phyloP scores from a whole-genome alignment of 2,113 vertebrate genomes.

The Donacobius atricapilla region DNA sequence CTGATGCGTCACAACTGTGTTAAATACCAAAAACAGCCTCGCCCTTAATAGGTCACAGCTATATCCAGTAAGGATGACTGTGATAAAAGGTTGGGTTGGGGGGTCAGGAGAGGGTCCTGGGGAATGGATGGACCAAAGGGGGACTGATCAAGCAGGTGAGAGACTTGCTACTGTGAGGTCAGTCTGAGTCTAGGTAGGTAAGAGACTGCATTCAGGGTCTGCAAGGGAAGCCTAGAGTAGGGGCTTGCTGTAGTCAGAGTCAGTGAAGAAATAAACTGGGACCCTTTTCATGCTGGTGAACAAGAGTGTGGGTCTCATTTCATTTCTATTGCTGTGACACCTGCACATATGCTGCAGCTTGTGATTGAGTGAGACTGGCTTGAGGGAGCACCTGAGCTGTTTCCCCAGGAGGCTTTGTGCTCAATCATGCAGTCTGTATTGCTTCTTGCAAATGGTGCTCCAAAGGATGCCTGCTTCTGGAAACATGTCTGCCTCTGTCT shows the following conservation, averaged over 20 bases:
- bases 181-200: not conserved
- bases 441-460: not conserved
- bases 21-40: not conserved
- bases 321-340: not conserved
- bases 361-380: not conserved
- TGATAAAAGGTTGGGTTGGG: not conserved
- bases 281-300: not conserved
- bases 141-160: too few relatives aligned
- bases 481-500: fast-evolving
- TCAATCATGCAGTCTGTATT: not conserved
- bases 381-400: not conserved
- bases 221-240: not conserved
- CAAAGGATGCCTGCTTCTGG: not conserved
- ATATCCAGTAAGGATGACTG: not conserved
- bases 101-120: too few relatives aligned
- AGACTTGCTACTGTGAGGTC: not conserved
- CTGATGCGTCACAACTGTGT: not conserved
- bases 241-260: not conserved
- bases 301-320: not conserved
- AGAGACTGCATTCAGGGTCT: not conserved
- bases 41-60: not conserved
- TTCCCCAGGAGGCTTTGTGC: not conserved
- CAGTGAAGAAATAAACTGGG: not conserved
- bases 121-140: too few relatives aligned
- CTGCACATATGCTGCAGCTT: fast-evolving